These are phyloP conservation scores for Neodon shergylaensis DNA, from an alignment of 2,113 vertebrate genomes.

Conservation along the genomic window DNA sequence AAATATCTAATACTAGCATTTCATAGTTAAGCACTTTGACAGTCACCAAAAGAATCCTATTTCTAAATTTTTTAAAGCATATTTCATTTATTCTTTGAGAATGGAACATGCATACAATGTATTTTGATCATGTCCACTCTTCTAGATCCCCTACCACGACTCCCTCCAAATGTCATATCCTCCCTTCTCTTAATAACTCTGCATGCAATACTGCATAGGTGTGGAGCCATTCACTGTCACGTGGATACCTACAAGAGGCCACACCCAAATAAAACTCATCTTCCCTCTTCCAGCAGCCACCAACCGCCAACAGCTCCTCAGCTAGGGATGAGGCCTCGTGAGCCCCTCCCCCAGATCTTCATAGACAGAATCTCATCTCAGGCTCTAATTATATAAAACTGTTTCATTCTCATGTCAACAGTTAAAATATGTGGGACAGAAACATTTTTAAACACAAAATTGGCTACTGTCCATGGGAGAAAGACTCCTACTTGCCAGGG, in stretches of 20 bases:
- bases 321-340: no score
- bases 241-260: background rate
- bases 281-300: background rate
- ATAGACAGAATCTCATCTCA: background rate
- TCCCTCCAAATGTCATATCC: background rate
- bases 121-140: background rate
- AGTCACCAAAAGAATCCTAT: background rate
- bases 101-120: background rate
- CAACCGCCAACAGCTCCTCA: background rate
- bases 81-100: background rate
- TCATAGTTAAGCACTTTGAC: background rate
- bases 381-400: slow-evolving; percentile 35
- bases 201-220: background rate
- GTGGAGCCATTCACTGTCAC: background rate
- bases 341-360: background rate
- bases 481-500: background rate
- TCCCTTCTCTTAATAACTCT: background rate
- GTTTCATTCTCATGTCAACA: background rate
- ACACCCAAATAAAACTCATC: background rate
- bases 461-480: background rate
- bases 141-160: background rate
- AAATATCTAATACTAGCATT: slow-evolving; percentile 16
- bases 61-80: background rate
- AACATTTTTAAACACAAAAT: slow-evolving; percentile 17
- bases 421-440: background rate